These are phyloP conservation scores for Antennarius striatus DNA, from an alignment of 2,113 vertebrate genomes.

Conservation along the genomic window DNA sequence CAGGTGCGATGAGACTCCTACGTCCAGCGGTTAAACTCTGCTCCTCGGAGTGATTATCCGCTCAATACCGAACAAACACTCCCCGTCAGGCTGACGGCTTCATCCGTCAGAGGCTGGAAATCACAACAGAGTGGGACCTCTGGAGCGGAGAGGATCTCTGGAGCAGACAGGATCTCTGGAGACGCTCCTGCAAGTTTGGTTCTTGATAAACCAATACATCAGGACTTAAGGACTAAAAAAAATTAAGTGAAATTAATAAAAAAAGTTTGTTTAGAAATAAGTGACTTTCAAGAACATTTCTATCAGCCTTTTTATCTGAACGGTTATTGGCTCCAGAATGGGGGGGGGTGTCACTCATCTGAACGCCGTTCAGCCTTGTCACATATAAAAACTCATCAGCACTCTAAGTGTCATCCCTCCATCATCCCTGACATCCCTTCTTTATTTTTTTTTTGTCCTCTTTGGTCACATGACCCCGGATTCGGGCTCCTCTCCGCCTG, in stretches of 20 bases:
- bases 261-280: too few species aligned
- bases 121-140: not conserved
- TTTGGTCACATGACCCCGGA: conserved; percentile 12
- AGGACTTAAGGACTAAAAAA: too few species aligned
- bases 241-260: too few species aligned
- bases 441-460: not conserved
- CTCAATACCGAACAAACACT: conserved; percentile 5
- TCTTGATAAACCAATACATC: too few species aligned
- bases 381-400: not conserved
- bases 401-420: not conserved
- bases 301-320: too few species aligned
- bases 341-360: too few species aligned
- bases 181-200: not conserved
- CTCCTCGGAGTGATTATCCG: conserved; percentile 9
- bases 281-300: too few species aligned
- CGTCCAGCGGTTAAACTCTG: not conserved
- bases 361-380: not conserved
- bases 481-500: conserved; percentile 35
- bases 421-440: conserved; percentile 18
- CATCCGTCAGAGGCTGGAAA: not conserved
- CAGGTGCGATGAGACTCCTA: conserved; percentile 19
- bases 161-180: not conserved
- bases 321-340: too few species aligned
- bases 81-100: not conserved
- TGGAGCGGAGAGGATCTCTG: too few species aligned